Conservation (phyloP, 2,113 vertebrate genomes). For the Plecotus auritus region DNA sequence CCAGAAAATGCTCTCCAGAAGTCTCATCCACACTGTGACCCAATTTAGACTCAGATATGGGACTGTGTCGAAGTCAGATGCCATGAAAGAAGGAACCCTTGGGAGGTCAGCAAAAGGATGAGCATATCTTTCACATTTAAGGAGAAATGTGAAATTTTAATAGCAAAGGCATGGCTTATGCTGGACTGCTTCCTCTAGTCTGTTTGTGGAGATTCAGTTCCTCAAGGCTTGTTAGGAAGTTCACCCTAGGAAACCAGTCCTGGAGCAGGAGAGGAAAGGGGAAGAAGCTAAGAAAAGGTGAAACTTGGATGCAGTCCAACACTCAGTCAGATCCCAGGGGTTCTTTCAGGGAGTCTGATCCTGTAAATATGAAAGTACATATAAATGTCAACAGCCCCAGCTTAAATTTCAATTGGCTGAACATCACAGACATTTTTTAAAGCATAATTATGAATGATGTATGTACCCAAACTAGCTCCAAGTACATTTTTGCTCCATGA, state of each 20-base stretch:
- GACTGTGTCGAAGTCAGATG: background rate
- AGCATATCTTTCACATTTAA: background rate
- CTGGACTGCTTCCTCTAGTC: background rate
- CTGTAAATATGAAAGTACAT: background rate
- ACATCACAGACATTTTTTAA: background rate
- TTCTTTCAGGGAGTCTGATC: background rate
- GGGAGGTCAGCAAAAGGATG: background rate
- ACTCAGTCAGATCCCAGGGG: background rate
- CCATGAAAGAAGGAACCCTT: background rate
- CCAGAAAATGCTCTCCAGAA: background rate
- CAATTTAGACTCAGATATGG: background rate
- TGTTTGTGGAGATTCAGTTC: background rate
- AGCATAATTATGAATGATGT: background rate
- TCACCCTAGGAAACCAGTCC: background rate
- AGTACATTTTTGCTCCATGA: background rate
- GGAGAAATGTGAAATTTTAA: background rate
- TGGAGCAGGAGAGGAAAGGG: background rate
- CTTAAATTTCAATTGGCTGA: background rate
- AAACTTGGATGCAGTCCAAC: background rate
- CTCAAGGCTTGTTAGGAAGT: background rate
- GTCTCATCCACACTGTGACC: rapidly evolving
- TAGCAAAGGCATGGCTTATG: background rate
- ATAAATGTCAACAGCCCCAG: background rate
- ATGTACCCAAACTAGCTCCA: background rate
- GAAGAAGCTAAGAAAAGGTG: background rate